A percentile compares a stretch with the other conserved stretches of the same genome.
These are phyloP conservation scores for Agrilus cyanescens DNA, from an alignment of 2,888 invertebrate genomes.

Conservation along the genomic window DNA sequence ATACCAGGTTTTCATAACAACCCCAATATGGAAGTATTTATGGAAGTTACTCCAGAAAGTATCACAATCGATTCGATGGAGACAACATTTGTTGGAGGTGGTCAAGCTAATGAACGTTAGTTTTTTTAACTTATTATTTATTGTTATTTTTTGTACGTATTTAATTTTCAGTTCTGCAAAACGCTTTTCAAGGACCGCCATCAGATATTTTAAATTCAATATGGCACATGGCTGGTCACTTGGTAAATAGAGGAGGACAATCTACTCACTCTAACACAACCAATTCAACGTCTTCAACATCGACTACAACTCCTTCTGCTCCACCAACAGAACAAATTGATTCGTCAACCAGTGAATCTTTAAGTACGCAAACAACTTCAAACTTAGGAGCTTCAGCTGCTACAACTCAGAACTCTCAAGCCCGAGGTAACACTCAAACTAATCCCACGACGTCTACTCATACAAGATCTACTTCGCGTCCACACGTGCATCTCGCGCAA, in stretches of 20 bases:
- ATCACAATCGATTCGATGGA: slow-evolving; percentile 33
- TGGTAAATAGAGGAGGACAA: slow-evolving; percentile 28
- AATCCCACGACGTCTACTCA: slow-evolving; percentile 60
- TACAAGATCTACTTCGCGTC: slow-evolving; percentile 52
- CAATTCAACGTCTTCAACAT: slow-evolving; percentile 13
- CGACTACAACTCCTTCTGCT: slow-evolving; percentile 17
- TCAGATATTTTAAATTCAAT: slow-evolving; percentile 44
- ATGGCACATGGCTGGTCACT: slow-evolving; percentile 41
- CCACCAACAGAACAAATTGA: slow-evolving; percentile 10
- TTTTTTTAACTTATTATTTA: slow-evolving; percentile 6
- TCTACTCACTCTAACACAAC: slow-evolving; percentile 8
- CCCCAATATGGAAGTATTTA: slow-evolving; percentile 45
- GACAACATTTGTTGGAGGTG: slow-evolving; percentile 22
- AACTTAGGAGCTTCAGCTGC: slow-evolving; percentile 17
- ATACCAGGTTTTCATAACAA: slow-evolving; percentile 21
- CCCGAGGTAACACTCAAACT: slow-evolving; percentile 52
- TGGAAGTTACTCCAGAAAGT: slow-evolving; percentile 45
- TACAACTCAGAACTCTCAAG: slow-evolving; percentile 34
- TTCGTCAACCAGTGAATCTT: slow-evolving; percentile 10
- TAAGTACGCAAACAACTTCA: slow-evolving; percentile 11
- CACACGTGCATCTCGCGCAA: slow-evolving; percentile 53
- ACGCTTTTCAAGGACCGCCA: slow-evolving; percentile 31
- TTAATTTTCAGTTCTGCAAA: slow-evolving; percentile 32
- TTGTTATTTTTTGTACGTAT: slow-evolving; percentile 2
- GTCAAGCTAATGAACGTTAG: slow-evolving; percentile 29